Base-by-base conservation (phyloP, 2,797 vertebrate genomes). In the Sciurus carolinensis region DNA sequence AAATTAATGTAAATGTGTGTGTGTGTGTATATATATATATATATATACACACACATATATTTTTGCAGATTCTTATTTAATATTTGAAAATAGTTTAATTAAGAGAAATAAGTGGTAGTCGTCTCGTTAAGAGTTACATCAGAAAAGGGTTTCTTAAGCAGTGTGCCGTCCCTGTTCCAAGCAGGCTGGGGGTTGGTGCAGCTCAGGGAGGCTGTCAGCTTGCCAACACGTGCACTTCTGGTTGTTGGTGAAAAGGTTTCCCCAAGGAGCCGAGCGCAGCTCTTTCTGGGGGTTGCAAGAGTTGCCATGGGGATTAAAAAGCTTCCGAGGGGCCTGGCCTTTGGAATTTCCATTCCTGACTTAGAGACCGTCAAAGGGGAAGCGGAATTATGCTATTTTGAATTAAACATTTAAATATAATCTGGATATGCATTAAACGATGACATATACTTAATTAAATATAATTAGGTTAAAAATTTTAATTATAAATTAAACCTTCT, bases 321-420 rank as follows among this genome's bases (percentile, higher is more conserved):
- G 36, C 54, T 92, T 90, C 62, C 50, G 22, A 94, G 42, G 20
- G 4, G 14, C 62, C 57, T 71, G 66, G 59, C 54, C 83, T 90
- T 93, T 33, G 87, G 87, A 67, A 88, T 87, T 82, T 94, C 57
- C 84, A n/a, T 15, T 39, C 66, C 77, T 85, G 73, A 18, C 85
- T 86, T 82, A 95, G 84, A 97, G 81, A 85, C 10, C 69, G 81
- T 33, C 44, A 94, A 96, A 75, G 82, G 81, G 67, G 79, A 91
- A 92, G 84, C 36, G 9, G 36, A 90, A 93, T 82, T 88, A 85
- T 52, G 90, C 66, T 77, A 52, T 94, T 89, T 93, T 54, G 87
- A 88, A 72, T 91, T 42, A 88, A 79, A 59, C 57, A 80, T 66
- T 94, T 88, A 91, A 73, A 33, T 79, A 72, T 71, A 67, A 79